Evolutionary conservation across 1,140 invertebrate genomes (phyloP), one percentile per base, ranked within the genome.

Genomic region (Drosophila azteca): DNA sequence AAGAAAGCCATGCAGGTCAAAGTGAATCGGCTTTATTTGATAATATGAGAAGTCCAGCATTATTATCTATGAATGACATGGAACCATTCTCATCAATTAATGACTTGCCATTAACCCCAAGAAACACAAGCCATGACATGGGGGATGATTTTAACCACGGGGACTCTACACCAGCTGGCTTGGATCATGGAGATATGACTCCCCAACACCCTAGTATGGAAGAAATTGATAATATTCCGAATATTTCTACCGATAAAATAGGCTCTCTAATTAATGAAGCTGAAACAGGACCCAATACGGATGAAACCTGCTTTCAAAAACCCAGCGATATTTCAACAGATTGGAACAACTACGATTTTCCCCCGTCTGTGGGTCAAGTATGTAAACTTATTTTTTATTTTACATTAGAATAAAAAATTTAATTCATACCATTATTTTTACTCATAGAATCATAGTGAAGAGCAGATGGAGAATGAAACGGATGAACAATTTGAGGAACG

Each of bases 401-500:
- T 13, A 39, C 4, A 39, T 39, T 13, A 13, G 3, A 39, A 13
- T 39, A 39, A 15, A 11, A 9, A 3, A 1, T 0, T 31, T 39
- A 11, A 39, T 4, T 2, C 13, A 39, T 11, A 39, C 35, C 46
- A 8, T 11, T 11, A 50, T 41, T 15, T 11, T 8, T 31, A 26
- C 55, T 61, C 57, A 8, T 44, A 78, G 65, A 92, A 94, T 90
- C 79, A 95, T 92, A 92, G 93, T 90, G 97, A 97, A 53, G 96
- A 98, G 89, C 95, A 97, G 93, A 94, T 96, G 92, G 94, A 96
- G 85, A 95, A 98, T 90, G 97, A 98, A 93, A 98, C 97, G 0
- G 96, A 97, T 84, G 98, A 98, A 92, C 97, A 99, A 92, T 98
- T 97, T 92, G 98, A 99, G 91, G 97, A 99, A 92, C 94, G 97